phyloP scores from a whole-genome alignment of 1,140 invertebrate genomes.

The Diabrotica undecimpunctata region DNA sequence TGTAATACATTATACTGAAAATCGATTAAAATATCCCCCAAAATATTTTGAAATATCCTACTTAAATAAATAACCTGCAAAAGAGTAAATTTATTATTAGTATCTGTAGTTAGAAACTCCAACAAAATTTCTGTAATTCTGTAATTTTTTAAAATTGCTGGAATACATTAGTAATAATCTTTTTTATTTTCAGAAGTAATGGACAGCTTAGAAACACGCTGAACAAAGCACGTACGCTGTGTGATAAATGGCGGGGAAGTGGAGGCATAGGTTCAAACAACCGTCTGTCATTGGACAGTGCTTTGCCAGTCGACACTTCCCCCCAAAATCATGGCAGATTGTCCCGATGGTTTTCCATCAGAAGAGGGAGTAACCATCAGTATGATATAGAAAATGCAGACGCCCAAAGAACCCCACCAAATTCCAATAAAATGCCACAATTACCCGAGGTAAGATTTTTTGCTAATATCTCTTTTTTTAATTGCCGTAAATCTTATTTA shows the following conservation, averaged over 20 bases:
- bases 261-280: conserved; percentile 40
- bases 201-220: conserved; percentile 65
- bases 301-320: conserved; percentile 56
- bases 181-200: conserved; percentile 55
- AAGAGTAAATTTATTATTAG: no score
- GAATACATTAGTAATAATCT: not conserved
- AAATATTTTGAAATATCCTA: no score
- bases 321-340: conserved; percentile 60
- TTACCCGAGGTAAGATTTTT: conserved; percentile 64
- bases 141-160: no score
- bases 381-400: conserved; percentile 61
- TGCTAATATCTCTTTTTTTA: no score
- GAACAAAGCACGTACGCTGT: conserved; percentile 65
- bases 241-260: conserved; percentile 64
- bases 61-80: no score
- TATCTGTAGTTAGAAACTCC: no score
- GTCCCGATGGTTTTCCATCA: conserved; percentile 79
- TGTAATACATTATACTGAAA: no score
- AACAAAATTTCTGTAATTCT: no score
- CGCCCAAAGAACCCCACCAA: conserved; percentile 35
- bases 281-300: conserved; percentile 43
- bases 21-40: no score
- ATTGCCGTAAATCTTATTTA: no score
- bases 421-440: conserved; percentile 66
- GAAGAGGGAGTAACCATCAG: conserved; percentile 73